Evolutionary conservation across 2,888 invertebrate genomes (phyloP).

Genomic region (Ametastegia equiseti): DNA sequence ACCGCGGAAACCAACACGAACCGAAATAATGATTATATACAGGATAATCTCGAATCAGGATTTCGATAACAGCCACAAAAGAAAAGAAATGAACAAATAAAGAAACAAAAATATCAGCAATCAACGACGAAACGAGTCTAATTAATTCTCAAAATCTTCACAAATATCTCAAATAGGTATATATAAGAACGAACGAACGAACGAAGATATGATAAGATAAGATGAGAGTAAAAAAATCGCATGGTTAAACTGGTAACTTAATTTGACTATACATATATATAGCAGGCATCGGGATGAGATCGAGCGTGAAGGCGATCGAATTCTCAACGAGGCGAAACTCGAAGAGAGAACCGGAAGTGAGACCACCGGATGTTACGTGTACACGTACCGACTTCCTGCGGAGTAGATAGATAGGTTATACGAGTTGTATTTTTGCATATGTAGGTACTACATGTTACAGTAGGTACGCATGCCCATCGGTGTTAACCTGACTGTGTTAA

Average conservation of each 20-base stretch:
- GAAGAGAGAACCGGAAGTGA: constrained; percentile 41
- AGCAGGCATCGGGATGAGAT: not conserved
- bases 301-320: constrained; percentile 33
- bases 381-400: constrained; percentile 41
- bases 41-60: too few relatives aligned
- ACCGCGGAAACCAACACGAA: not conserved
- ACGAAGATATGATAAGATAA: too few relatives aligned
- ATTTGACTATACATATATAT: not conserved
- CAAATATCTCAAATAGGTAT: too few relatives aligned
- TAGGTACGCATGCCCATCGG: not conserved
- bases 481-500: too few relatives aligned
- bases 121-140: too few relatives aligned
- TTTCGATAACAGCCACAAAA: too few relatives aligned
- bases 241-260: too few relatives aligned
- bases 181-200: too few relatives aligned
- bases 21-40: not conserved
- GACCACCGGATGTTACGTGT: constrained; percentile 41
- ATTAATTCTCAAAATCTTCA: too few relatives aligned
- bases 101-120: too few relatives aligned
- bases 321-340: constrained; percentile 40
- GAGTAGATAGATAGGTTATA: constrained; percentile 25
- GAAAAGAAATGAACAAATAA: too few relatives aligned
- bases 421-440: constrained; percentile 19
- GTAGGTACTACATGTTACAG: not conserved
- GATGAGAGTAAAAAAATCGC: too few relatives aligned